phyloP scores from a whole-genome alignment of 2,797 vertebrate genomes.

The Amazona ochrocephala region DNA sequence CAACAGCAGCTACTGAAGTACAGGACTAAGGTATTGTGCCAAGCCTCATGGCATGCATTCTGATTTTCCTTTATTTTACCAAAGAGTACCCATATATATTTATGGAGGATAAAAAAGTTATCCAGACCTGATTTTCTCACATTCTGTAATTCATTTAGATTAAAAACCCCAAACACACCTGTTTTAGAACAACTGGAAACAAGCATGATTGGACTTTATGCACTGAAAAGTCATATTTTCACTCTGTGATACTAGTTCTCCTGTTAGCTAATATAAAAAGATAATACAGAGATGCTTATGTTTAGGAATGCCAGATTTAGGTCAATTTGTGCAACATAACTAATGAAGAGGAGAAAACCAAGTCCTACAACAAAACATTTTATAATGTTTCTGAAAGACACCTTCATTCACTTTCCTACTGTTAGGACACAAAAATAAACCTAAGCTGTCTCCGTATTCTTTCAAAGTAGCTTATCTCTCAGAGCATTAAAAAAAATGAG shows the following conservation, averaged over 20 bases:
- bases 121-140: not conserved
- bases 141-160: not conserved
- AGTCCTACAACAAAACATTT: not conserved
- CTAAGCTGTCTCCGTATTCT: not conserved
- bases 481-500: not conserved
- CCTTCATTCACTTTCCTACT: not conserved
- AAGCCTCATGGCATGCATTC: not conserved
- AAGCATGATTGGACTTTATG: rapidly evolving
- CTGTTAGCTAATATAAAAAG: not conserved
- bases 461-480: not conserved
- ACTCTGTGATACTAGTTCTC: not conserved
- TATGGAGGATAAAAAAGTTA: not conserved
- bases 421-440: not conserved
- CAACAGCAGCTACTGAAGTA: not conserved
- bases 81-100: rapidly evolving
- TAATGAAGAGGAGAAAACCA: not conserved
- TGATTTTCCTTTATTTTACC: not conserved
- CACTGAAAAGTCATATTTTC: not conserved
- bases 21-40: not conserved
- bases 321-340: not conserved
- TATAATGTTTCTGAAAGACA: not conserved
- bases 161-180: not conserved
- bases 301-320: not conserved
- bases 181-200: not conserved
- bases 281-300: not conserved